Evolutionary conservation across 2,888 invertebrate genomes (phyloP), one percentile per base, ranked within the genome.

Genomic region (Dryadula phaetusa): DNA sequence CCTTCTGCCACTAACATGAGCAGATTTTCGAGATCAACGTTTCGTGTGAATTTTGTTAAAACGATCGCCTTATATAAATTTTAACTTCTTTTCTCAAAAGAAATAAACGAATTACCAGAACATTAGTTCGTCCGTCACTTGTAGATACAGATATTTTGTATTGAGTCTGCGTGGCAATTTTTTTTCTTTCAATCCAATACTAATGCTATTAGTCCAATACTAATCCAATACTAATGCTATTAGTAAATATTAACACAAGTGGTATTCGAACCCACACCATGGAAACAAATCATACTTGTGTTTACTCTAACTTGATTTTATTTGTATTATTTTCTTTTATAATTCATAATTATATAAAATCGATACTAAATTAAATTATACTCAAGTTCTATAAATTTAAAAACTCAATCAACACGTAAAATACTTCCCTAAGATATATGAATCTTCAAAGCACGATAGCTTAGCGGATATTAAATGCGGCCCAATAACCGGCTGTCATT

Each of bases 401-500:
- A 40, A 56, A 25, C n/a, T 22, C 40, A 56, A n/a, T 56, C 56
- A 37, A 22, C 12, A 54, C 37, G 5, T 40, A 22, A 56, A 54
- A n/a, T 20, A 22, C 37, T 37, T 54, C n/a, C 5, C 8, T 14
- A 56, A 56, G 56, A 40, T 56, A 25, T 40, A 56, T 56, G 40
- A 56, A 56, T 40, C 20, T 25, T 40, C 58, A 58, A 58, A 47
- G 40, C n/a, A 14, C 47, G 64, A 64, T 64, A 64, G 47, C 64
- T 64, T 37, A 64, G 46, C 56, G 64, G 64, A 64, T 49, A 64
- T 58, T 58, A 64, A 47, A 22, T 58, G 64, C 20, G 54, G 22
- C 54, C 54, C 64, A 58, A 64, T 64, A 64, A 64, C 64, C 64
- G 47, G 58, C 40, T 58, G 64, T 56, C 64, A 64, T 56, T 53